phyloP scores from a whole-genome alignment of 2,888 invertebrate genomes.

The Helicoverpa assulta region DNA sequence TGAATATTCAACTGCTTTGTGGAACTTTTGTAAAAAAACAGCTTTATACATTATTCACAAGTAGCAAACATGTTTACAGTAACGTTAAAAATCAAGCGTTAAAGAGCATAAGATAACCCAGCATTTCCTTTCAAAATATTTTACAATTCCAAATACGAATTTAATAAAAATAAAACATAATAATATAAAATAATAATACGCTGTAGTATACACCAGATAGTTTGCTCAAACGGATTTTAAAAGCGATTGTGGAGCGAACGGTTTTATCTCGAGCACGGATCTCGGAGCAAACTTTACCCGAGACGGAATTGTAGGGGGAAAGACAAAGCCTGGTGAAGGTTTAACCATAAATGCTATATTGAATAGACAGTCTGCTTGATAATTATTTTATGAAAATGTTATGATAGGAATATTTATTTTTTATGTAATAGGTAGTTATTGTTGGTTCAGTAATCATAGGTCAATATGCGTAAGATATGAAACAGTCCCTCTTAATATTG shows the following conservation, averaged over 20 bases:
- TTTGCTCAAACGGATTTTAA: conserved; percentile 52
- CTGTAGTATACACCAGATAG: conserved; percentile 28
- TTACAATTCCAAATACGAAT: not conserved
- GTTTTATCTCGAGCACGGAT: conserved; percentile 40
- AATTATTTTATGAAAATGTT: not conserved
- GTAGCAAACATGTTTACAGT: no score
- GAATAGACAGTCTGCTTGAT: not conserved
- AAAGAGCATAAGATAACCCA: not conserved
- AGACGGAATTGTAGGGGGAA: conserved; percentile 21
- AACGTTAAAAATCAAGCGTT: not conserved
- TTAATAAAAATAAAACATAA: conserved; percentile 13
- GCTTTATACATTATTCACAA: no score
- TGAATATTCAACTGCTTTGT: no score
- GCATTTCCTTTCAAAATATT: conserved; percentile 3
- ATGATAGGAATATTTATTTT: no score
- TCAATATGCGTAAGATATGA: no score
- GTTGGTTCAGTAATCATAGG: no score
- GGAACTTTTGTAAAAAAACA: no score
- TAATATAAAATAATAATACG: conserved; percentile 28
- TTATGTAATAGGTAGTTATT: no score
- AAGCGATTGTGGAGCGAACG: conserved; percentile 41
- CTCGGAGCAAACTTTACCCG: conserved; percentile 39
- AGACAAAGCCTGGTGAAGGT: conserved; percentile 37
- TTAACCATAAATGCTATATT: conserved; percentile 19
- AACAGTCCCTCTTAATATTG: no score